These are phyloP conservation scores for Podarcis siculus DNA, from an alignment of 2,797 vertebrate genomes.

Conservation along the genomic window DNA sequence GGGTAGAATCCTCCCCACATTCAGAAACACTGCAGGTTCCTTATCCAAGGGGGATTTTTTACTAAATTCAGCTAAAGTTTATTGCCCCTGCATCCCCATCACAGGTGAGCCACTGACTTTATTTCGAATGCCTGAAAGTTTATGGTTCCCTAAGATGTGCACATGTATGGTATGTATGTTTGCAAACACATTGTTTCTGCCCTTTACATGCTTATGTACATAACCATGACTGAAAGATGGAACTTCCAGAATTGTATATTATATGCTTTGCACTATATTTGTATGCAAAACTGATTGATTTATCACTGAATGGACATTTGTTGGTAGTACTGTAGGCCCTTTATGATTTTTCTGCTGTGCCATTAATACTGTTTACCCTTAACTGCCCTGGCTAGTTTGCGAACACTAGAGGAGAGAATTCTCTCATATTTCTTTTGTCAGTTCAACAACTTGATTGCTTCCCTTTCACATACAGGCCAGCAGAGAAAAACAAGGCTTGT, in stretches of 20 bases:
- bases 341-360: not conserved
- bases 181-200: not conserved
- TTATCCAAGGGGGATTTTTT: too few species aligned
- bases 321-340: not conserved
- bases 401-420: not conserved
- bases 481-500: not conserved
- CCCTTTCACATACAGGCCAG: not conserved
- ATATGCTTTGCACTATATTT: not conserved
- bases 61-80: too few species aligned
- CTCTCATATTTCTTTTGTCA: not conserved
- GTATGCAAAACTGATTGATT: not conserved
- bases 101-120: not conserved
- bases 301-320: not conserved
- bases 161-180: not conserved
- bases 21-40: too few species aligned
- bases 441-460: not conserved
- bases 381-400: not conserved
- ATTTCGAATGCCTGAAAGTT: too few species aligned
- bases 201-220: not conserved
- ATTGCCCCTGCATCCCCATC: too few species aligned
- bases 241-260: not conserved
- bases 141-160: not conserved
- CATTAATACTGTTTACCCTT: not conserved
- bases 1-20: too few species aligned
- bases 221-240: not conserved